Base-by-base conservation (phyloP, 2,888 invertebrate species). In the Operophtera brumata region DNA sequence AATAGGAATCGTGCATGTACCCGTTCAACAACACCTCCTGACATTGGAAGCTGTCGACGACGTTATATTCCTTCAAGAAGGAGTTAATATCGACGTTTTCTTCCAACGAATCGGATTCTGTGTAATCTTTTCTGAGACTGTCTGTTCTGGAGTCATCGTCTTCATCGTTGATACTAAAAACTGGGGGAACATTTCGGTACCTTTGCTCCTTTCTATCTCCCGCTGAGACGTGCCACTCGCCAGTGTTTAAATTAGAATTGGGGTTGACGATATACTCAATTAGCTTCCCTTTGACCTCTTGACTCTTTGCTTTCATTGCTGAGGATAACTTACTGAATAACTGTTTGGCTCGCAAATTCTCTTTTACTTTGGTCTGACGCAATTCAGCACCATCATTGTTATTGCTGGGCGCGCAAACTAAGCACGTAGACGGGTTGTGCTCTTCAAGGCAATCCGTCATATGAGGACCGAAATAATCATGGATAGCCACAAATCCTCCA, bases 191-290 rank as follows among this genome's bases (percentile, higher is more conserved):
- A 85, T 96, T 96, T 66, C 97, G 92, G 79, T 97, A 97, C 39
- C 96, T 92, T 82, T 95, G 97, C n/a, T 96, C 95, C 69, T 95
- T 94, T 77, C 94, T 94, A 73, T 97, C 96, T 53, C 91, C 92
- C 64, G 95, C 95, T 49, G 95, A 96, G 2, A 98, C 97, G 77
- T 97, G 96, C 72, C 94, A 92, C 73, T 96, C 95, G 35, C 91
- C 91, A 59, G 91, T 91, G 30, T 90, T 83, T 36, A 80, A 73
- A 47, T 89, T 93, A 1, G 92, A 91, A 65, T 92, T 93, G 1
- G 97, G 96, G 91, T 97, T 98, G 0, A 96, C 96, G 65, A 98
- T 98, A 74, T 98, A 98, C 82, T 97, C 98, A 65, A 97, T 94
- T 48, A 99, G 83, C 85, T 96, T 97, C 26, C 95, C 97, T 78